Percentiles rank a stretch among this genome's conserved stretches.
phyloP scores from a whole-genome alignment of 2,113 vertebrate genomes.

The Donacobius atricapilla region DNA sequence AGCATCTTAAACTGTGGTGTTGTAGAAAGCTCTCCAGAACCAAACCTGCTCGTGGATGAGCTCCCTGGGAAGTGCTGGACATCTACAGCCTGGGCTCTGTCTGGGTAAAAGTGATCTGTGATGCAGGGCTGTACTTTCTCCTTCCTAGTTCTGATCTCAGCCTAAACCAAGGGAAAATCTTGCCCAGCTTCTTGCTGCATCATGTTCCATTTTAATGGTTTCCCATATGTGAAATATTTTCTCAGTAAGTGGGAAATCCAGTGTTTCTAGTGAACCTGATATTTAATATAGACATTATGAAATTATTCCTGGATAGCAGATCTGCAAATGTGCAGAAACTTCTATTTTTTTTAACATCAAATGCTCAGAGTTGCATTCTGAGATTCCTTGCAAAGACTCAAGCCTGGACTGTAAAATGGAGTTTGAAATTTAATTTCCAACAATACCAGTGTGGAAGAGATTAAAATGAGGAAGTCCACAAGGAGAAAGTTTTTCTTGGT shows the following conservation, averaged over 20 bases:
- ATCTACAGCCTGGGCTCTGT: neutral
- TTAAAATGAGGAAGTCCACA: neutral
- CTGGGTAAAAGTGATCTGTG: neutral
- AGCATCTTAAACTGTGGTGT: accelerated
- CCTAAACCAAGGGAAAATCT: neutral
- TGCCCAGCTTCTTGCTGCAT: neutral
- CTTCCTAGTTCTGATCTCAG: neutral
- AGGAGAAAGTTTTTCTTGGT: neutral
- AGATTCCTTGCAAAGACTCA: neutral
- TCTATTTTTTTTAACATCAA: neutral
- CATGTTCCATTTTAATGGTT: neutral
- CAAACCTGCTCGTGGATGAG: neutral
- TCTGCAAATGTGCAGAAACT: neutral
- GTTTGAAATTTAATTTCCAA: slow-evolving; percentile 34
- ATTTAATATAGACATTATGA: neutral
- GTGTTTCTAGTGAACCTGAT: neutral
- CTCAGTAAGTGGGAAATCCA: slow-evolving; percentile 2
- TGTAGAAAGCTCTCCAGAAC: neutral
- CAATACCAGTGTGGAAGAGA: slow-evolving; percentile 15
- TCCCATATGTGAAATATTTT: neutral
- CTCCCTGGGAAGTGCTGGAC: neutral
- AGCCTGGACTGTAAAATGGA: neutral
- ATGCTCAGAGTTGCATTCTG: neutral
- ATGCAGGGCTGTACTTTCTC: neutral
- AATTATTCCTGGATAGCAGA: slow-evolving; percentile 3